These are phyloP conservation scores for Brachionus paranguensis DNA, from an alignment of 1,140 invertebrate genomes.

Conservation along the genomic window DNA sequence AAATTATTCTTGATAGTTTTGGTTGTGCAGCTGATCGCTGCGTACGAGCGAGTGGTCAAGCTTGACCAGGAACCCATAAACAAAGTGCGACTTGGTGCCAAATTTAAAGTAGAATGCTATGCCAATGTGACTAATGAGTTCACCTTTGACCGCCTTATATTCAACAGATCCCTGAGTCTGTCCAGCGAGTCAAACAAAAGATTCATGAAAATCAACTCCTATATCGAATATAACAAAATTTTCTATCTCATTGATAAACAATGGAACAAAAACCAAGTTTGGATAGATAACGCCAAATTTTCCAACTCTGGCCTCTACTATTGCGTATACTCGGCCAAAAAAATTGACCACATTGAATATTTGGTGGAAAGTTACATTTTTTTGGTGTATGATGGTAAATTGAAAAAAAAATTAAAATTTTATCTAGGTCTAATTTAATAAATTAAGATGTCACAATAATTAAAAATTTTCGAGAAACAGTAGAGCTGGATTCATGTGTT, in stretches of 20 bases:
- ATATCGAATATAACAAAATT: neutral
- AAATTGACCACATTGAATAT: neutral
- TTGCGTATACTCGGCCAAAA: neutral
- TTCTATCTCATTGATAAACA: neutral
- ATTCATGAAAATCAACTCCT: neutral
- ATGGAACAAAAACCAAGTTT: neutral
- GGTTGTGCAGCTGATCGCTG: neutral
- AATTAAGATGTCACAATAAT: constrained; percentile 8
- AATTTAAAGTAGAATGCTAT: constrained; percentile 14
- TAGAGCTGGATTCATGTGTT: constrained; percentile 24
- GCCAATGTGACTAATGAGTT: neutral
- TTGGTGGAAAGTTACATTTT: neutral
- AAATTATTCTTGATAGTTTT: neutral
- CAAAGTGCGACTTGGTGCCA: neutral
- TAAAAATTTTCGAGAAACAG: constrained; percentile 18
- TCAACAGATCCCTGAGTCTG: neutral
- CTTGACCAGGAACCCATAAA: neutral
- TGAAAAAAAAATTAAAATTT: neutral
- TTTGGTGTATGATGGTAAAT: neutral
- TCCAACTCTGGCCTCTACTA: neutral
- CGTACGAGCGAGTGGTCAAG: neutral
- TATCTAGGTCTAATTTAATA: neutral
- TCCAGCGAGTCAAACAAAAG: neutral
- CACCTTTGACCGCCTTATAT: constrained; percentile 6
- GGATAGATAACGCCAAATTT: neutral